Percentiles rank a stretch among this genome's conserved stretches.
phyloP scores from a whole-genome alignment of 2,797 vertebrate genomes.

The Furcifer pardalis region DNA sequence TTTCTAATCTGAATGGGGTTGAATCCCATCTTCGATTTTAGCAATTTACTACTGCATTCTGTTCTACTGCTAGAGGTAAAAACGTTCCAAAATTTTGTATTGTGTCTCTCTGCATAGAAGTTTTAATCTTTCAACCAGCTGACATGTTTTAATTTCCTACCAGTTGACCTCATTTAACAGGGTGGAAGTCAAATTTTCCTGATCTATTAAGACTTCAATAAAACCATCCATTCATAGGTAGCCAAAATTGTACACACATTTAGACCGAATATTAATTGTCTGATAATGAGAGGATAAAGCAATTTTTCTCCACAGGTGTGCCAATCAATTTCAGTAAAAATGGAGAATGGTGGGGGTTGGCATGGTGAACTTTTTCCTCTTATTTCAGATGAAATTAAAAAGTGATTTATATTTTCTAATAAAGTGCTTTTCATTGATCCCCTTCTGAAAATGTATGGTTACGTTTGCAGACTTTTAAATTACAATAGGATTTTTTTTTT shows the following conservation, averaged over 20 bases:
- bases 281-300: slow-evolving; percentile 92
- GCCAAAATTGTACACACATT: slow-evolving; percentile 89
- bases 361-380: slow-evolving; percentile 78
- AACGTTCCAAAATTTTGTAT: too few species aligned
- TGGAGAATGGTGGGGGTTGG: slow-evolving; percentile 52
- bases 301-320: slow-evolving; percentile 84
- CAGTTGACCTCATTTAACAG: slow-evolving; percentile 79
- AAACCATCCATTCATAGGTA: slow-evolving; percentile 86
- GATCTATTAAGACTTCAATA: slow-evolving; percentile 90
- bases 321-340: slow-evolving; percentile 87
- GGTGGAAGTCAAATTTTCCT: slow-evolving; percentile 79
- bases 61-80: too few species aligned
- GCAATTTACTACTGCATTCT: too few species aligned
- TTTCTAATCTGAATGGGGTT: too few species aligned
- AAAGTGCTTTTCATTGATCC: slow-evolving; percentile 92
- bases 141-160: slow-evolving; percentile 37
- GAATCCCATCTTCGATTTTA: too few species aligned
- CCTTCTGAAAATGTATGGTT: slow-evolving; percentile 81
- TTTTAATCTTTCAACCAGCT: slow-evolving; percentile 48
- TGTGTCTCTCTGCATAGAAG: slow-evolving; percentile 13
- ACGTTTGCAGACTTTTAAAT: slow-evolving; percentile 81
- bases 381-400: slow-evolving; percentile 88
- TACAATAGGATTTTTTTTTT: slow-evolving; percentile 78
- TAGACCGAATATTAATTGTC: slow-evolving; percentile 94
- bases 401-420: slow-evolving; percentile 89